Conservation (phyloP, 2,113 vertebrate genomes). For the Dunckerocampus dactyliophorus region DNA sequence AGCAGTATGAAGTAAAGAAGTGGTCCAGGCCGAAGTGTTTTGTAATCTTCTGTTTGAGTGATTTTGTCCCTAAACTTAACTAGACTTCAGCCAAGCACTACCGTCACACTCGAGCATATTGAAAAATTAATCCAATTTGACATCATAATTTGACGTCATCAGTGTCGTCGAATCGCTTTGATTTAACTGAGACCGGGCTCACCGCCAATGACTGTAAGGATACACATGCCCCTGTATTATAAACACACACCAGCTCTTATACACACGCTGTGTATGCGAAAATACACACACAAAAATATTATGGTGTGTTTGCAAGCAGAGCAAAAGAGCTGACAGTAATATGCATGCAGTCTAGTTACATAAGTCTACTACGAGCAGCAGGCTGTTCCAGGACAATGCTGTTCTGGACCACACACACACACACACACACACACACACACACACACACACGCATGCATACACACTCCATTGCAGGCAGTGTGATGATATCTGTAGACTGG, state of each 20-base stretch:
- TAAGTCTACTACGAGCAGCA: slow-evolving; percentile 50
- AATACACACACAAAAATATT: slow-evolving; percentile 13
- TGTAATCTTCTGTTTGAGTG: no score
- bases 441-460: slow-evolving; percentile 6
- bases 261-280: slow-evolving; percentile 2
- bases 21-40: no score
- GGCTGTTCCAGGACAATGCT: slow-evolving; percentile 13
- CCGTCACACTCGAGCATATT: neutral
- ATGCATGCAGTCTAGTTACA: slow-evolving; percentile 46
- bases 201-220: slow-evolving; percentile 11
- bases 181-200: neutral
- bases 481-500: slow-evolving; percentile 19
- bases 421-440: slow-evolving; percentile 3
- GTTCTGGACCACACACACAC: slow-evolving; percentile 16
- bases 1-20: no score
- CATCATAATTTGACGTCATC: neutral
- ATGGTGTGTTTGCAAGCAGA: slow-evolving; percentile 2
- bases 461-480: neutral
- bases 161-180: neutral
- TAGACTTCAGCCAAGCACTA: neutral
- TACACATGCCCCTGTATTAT: slow-evolving; percentile 14
- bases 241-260: neutral
- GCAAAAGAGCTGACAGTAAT: slow-evolving; percentile 37
- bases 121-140: neutral
- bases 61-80: neutral